Conservation (phyloP, 2,113 vertebrate species). For the Eretmochelys imbricata region DNA sequence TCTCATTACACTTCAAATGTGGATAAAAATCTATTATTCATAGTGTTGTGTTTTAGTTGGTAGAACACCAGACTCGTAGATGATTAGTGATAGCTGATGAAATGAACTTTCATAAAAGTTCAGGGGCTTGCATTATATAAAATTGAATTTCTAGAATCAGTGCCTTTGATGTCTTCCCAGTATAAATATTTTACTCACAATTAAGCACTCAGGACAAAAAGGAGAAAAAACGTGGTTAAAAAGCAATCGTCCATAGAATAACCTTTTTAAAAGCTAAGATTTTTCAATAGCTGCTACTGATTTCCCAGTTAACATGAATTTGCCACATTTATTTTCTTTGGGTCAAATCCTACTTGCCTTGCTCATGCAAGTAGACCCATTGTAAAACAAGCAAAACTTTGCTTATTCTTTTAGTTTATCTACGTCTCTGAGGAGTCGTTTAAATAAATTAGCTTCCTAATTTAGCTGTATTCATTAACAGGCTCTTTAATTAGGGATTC, state of each 20-base stretch:
- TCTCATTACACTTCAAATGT: constrained; percentile 56
- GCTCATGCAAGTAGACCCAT: constrained; percentile 37
- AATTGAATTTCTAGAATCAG: constrained; percentile 68
- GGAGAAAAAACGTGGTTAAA: constrained; percentile 58
- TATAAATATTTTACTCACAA: constrained; percentile 71
- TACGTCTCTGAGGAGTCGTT: background rate
- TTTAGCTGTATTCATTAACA: background rate
- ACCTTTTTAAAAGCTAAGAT: constrained; percentile 59
- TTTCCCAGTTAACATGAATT: constrained; percentile 65
- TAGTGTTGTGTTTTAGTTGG: constrained; percentile 77
- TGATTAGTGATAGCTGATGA: constrained; percentile 73
- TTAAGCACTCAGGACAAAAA: constrained; percentile 60
- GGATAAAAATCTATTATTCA: constrained; percentile 68
- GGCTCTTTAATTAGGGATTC: background rate
- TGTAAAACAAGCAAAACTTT: constrained; percentile 34
- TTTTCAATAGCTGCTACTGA: constrained; percentile 68
- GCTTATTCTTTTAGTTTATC: constrained; percentile 31
- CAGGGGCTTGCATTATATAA: constrained; percentile 60
- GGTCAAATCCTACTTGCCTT: constrained; percentile 39
- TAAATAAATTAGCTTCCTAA: background rate
- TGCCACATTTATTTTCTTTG: constrained; percentile 60
- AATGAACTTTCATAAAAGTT: constrained; percentile 76
- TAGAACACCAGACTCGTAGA: constrained; percentile 71
- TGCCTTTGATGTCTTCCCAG: constrained; percentile 74
- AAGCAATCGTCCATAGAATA: constrained; percentile 41